phyloP scores from a whole-genome alignment of 2,888 invertebrate species.

The Keiferia lycopersicella region DNA sequence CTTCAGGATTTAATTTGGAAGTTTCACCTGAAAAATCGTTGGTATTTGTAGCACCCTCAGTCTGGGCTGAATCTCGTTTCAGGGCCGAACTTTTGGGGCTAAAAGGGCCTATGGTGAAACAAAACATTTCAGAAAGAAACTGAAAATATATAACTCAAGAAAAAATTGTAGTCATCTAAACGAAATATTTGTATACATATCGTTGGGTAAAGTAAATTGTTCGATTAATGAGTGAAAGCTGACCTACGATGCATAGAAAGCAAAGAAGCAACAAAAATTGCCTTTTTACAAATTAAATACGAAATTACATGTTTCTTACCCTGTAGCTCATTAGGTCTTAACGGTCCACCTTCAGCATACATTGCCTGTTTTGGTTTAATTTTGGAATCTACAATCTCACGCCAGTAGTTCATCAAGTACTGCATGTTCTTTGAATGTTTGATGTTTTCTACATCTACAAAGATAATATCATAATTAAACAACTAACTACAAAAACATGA shows the following conservation, averaged over 20 bases:
- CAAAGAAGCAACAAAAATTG: slow-evolving; percentile 62
- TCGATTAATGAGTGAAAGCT: slow-evolving; percentile 54
- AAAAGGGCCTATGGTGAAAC: slow-evolving; percentile 47
- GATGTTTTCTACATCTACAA: slow-evolving; percentile 15
- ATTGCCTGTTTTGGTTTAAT: slow-evolving; percentile 59
- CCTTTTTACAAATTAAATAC: slow-evolving; percentile 43
- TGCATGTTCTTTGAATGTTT: slow-evolving; percentile 69
- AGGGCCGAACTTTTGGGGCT: slow-evolving; percentile 43
- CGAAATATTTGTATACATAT: slow-evolving; percentile 32
- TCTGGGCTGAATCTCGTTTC: slow-evolving; percentile 49
- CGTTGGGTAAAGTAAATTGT: slow-evolving; percentile 35
- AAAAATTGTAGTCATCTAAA: slow-evolving; percentile 45
- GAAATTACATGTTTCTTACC: slow-evolving; percentile 50
- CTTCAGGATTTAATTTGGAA: slow-evolving; percentile 73
- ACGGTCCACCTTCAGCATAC: slow-evolving; percentile 73
- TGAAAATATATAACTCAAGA: slow-evolving; percentile 47
- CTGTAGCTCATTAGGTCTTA: slow-evolving; percentile 64
- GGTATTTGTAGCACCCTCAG: slow-evolving; percentile 62
- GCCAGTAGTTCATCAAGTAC: slow-evolving; percentile 70
- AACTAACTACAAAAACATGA: background rate
- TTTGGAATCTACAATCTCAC: slow-evolving; percentile 60
- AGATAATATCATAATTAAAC: background rate
- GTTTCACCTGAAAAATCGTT: slow-evolving; percentile 79
- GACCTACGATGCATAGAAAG: slow-evolving; percentile 64
- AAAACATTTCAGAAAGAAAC: slow-evolving; percentile 50